phyloP scores from a whole-genome alignment of 2,113 vertebrate genomes.

The Myxocyprinus asiaticus region DNA sequence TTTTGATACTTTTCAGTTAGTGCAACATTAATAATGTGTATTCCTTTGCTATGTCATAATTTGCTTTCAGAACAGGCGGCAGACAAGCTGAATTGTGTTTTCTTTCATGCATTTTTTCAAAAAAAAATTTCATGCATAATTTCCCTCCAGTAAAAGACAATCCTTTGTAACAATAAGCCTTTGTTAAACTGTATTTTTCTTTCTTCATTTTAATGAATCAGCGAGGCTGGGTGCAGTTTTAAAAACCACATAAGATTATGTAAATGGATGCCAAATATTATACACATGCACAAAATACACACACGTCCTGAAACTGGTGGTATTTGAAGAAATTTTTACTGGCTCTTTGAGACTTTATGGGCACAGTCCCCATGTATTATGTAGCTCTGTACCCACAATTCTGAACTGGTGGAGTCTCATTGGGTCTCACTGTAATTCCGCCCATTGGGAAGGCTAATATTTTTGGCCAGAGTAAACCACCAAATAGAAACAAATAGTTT shows the following conservation, averaged over 20 bases:
- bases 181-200: constrained; percentile 34
- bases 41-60: neutral
- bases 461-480: constrained; percentile 34
- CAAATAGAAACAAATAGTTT: constrained; percentile 32
- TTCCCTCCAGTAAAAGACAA: constrained; percentile 26
- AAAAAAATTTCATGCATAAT: constrained; percentile 17
- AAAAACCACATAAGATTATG: constrained; percentile 42
- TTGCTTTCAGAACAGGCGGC: constrained; percentile 1
- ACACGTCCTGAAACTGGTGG: constrained; percentile 30
- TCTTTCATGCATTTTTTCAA: constrained; percentile 3
- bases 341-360: constrained; percentile 37
- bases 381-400: constrained; percentile 36
- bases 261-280: constrained; percentile 36
- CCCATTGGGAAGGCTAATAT: constrained; percentile 1
- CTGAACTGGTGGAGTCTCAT: constrained; percentile 13
- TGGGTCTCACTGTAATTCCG: constrained; percentile 15
- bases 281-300: constrained; percentile 22
- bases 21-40: neutral
- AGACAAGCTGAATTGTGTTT: constrained; percentile 19
- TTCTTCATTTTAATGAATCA: constrained; percentile 33
- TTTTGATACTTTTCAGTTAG: neutral
- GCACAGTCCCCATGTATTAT: constrained; percentile 28
- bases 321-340: constrained; percentile 37
- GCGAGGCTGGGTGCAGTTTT: constrained; percentile 36
- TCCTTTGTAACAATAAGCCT: constrained; percentile 30